phyloP scores from a whole-genome alignment of 2,888 invertebrate species.

The Hydrotaea cyrtoneurina region DNA sequence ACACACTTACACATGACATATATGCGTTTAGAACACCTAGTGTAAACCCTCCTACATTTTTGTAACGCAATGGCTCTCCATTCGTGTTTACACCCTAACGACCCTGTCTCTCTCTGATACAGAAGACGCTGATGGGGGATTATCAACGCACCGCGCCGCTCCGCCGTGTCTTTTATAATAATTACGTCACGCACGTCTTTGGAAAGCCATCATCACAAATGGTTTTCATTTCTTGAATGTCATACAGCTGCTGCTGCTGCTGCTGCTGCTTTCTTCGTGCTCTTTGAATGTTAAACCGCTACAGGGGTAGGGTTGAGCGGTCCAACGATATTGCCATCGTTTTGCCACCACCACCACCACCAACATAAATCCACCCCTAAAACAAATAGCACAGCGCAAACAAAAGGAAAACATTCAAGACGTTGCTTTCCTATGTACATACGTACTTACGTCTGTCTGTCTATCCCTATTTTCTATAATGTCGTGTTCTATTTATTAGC shows the following conservation, averaged over 20 bases:
- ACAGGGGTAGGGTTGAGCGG: neutral
- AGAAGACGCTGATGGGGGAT: neutral
- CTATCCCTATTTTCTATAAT: slow-evolving; percentile 57
- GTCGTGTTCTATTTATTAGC: slow-evolving; percentile 36
- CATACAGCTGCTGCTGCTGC: neutral
- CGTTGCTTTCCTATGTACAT: neutral
- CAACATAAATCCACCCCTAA: slow-evolving; percentile 32
- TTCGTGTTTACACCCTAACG: neutral
- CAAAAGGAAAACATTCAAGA: slow-evolving; percentile 5
- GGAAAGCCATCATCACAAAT: neutral
- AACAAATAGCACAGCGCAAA: neutral
- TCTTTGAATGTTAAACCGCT: neutral
- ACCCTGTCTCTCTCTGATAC: neutral
- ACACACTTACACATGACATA: neutral
- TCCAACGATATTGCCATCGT: neutral
- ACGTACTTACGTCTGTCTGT: slow-evolving; percentile 10
- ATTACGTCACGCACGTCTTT: slow-evolving; percentile 59
- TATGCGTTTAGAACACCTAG: slow-evolving; percentile 10
- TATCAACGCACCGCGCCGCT: neutral
- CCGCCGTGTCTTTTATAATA: slow-evolving; percentile 33
- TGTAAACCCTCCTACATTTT: slow-evolving; percentile 24
- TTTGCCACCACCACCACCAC: slow-evolving; percentile 17
- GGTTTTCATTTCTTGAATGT: neutral
- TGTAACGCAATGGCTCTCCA: slow-evolving; percentile 7
- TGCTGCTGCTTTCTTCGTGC: neutral